Conservation (phyloP, 1,140 invertebrate genomes). For the Drosophila quadrilineata region DNA sequence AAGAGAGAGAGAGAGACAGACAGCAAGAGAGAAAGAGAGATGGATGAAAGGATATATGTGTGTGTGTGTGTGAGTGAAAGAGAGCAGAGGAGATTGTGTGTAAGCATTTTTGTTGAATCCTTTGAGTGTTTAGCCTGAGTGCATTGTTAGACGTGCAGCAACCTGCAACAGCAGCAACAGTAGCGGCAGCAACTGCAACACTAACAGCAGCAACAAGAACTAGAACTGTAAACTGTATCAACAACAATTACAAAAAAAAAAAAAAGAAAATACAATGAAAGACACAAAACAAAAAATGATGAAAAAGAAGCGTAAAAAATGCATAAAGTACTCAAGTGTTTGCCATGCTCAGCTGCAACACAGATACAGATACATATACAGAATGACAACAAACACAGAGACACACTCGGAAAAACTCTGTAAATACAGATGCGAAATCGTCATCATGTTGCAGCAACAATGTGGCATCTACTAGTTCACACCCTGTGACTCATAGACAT, state of each 20-base stretch:
- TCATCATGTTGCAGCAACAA: too few species aligned
- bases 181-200: slow-evolving; percentile 35
- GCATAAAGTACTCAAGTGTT: slow-evolving; percentile 65
- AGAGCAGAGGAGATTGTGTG: too few species aligned
- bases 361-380: slow-evolving; percentile 22
- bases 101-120: slow-evolving; percentile 19
- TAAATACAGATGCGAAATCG: too few species aligned
- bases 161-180: slow-evolving; percentile 29
- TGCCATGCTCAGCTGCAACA: slow-evolving; percentile 26
- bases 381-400: not conserved
- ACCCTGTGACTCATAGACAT: too few species aligned
- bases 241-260: slow-evolving; percentile 53
- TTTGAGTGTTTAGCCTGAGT: slow-evolving; percentile 47
- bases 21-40: not conserved
- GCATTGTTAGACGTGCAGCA: slow-evolving; percentile 71
- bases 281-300: slow-evolving; percentile 14
- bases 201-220: slow-evolving; percentile 38
- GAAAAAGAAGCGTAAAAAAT: slow-evolving; percentile 56
- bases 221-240: slow-evolving; percentile 43
- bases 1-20: slow-evolving; percentile 5
- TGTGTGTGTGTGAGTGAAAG: too few species aligned
- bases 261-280: slow-evolving; percentile 42
- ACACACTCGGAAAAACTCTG: not conserved
- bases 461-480: too few species aligned
- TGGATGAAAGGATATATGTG: too few species aligned